A percentile compares a stretch with the other conserved stretches of the same genome.
Evolutionary conservation across 2,113 vertebrate genomes (phyloP).

Genomic region (Dicrurus megarhynchus): DNA sequence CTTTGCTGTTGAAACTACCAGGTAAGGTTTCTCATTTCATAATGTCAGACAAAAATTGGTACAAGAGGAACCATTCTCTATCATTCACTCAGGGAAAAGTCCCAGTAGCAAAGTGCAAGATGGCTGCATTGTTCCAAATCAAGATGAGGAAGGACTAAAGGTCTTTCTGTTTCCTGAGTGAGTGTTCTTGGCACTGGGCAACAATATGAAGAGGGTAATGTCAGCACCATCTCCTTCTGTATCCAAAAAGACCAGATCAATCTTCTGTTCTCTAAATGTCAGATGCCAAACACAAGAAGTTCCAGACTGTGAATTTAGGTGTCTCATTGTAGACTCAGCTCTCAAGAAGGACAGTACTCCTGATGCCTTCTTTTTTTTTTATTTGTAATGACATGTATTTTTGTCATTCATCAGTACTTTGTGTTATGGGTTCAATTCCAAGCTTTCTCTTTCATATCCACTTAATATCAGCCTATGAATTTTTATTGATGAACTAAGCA

Average conservation of each 20-base stretch:
- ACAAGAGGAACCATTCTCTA: background rate
- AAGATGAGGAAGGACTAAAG: background rate
- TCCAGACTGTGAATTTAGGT: background rate
- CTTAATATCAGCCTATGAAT: background rate
- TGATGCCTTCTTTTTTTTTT: background rate
- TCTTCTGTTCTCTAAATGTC: background rate
- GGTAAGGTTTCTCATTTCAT: background rate
- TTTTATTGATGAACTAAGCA: background rate
- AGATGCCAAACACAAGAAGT: background rate
- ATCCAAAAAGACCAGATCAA: background rate
- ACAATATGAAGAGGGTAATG: background rate
- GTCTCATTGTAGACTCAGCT: background rate
- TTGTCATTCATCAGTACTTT: background rate
- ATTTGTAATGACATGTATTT: background rate
- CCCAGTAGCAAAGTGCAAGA: background rate
- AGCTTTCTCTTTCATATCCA: background rate
- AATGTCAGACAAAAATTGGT: background rate
- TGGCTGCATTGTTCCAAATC: background rate
- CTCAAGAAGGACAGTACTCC: background rate
- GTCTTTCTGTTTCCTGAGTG: background rate
- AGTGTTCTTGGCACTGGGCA: background rate
- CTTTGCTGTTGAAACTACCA: background rate
- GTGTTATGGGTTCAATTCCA: background rate
- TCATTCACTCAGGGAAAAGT: background rate
- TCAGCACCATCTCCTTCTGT: background rate